A percentile compares a stretch with the other conserved stretches of the same genome.
Conservation (phyloP, 2,888 invertebrate genomes). For the Mesoligia furuncula region DNA sequence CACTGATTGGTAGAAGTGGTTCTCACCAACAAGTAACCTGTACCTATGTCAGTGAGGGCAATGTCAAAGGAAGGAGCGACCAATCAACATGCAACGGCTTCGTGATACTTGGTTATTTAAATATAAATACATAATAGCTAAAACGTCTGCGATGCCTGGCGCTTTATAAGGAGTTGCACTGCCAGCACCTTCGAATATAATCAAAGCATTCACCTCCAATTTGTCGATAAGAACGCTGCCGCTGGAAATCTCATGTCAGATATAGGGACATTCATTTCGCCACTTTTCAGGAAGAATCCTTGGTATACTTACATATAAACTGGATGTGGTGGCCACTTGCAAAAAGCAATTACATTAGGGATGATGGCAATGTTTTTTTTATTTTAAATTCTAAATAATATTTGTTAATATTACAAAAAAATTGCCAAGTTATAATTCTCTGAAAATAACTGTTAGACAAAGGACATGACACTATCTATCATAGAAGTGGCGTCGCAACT, state of each 20-base stretch:
- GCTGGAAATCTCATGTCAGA: background rate
- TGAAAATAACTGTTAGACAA: no score
- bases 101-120: conserved; percentile 5
- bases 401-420: no score
- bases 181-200: background rate
- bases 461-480: no score
- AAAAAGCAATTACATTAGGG: no score
- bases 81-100: conserved; percentile 49
- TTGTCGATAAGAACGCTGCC: background rate
- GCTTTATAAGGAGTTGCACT: background rate
- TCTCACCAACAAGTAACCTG: conserved; percentile 56
- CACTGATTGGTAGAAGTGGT: conserved; percentile 79
- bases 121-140: conserved; percentile 8
- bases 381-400: no score
- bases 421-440: no score
- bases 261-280: background rate
- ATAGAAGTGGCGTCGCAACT: no score
- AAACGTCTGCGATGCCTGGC: background rate
- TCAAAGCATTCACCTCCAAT: background rate
- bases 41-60: conserved; percentile 58
- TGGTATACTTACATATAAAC: no score
- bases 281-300: background rate
- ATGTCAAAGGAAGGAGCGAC: conserved; percentile 58
- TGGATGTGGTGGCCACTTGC: no score
- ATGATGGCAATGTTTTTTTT: no score